Evolutionary conservation across 2,888 invertebrate genomes (phyloP), one percentile per base, ranked within the genome.

Genomic region (Archips xylosteana): DNA sequence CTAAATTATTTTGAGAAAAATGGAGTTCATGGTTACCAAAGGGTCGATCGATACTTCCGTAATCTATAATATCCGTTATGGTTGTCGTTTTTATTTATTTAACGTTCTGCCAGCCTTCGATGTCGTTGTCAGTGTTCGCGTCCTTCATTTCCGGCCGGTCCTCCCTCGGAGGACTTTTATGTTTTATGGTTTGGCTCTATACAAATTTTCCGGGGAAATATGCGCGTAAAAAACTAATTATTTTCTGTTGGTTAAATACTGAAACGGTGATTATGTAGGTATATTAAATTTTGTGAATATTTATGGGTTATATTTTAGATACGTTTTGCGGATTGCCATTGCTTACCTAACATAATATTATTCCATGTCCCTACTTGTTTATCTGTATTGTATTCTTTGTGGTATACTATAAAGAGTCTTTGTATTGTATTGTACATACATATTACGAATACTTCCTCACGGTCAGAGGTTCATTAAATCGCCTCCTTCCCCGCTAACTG

Each of bases 21-120:
- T 57, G 12, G 2, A 32, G 12, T 32, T 12, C 9, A 9, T 3
- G 9, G 54, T 57, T 23, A 32, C 12, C 32, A 57, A 32, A 12
- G 32, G 32, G 3, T 32, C 32, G 57, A 54, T 54, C 54, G 54
- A 23, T 54, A 54, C 32, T 54, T 54, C 15, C 5, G 12, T 57
- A 23, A 15, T 54, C 57, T 57, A 57, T 12, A 54, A 54, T 57
- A 32, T 32, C 57, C 10, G 57, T 57, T 57, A 32, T 57, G 57
- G n/a, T 39, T 12, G 61, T 39, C 42, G 62, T 62, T 62, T 62
- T 32, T 57, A 32, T 57, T 57, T 57, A 57, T 57, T 32, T 23
- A 57, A 57, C 32, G 57, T 57, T 6, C 54, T 32, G 10, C 12
- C 57, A 12, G 57, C 10, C 57, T 57, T 32, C 57, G 57, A 23